Conservation (phyloP, 2,888 invertebrate species). For the Cheilosia vernalis region DNA sequence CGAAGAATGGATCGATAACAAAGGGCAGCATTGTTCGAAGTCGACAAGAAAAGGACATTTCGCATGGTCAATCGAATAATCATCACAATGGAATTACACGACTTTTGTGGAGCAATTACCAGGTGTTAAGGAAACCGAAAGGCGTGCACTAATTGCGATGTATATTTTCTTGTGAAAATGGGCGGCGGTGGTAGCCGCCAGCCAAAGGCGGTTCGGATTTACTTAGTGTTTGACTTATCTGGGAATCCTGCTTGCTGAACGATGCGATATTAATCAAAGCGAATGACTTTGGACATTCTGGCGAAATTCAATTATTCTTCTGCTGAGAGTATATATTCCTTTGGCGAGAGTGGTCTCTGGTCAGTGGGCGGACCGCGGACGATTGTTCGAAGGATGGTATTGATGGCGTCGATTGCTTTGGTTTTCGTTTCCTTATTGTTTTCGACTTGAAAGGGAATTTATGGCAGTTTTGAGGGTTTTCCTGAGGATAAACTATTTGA, state of each 20-base stretch:
- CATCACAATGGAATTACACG: constrained; percentile 68
- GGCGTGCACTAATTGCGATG: constrained; percentile 70
- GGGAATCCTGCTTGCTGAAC: background rate
- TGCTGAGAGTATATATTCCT: background rate
- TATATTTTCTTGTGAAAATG: constrained; percentile 67
- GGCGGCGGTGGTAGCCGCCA: constrained; percentile 38
- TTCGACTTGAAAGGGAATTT: background rate
- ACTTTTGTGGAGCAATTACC: constrained; percentile 75
- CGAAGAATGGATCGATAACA: constrained; percentile 49
- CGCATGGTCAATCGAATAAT: constrained; percentile 61
- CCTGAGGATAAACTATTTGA: no score
- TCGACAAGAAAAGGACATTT: constrained; percentile 62
- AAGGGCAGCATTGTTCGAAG: constrained; percentile 44
- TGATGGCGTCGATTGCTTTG: constrained; percentile 46
- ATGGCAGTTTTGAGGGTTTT: no score
- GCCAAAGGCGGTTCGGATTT: constrained; percentile 9
- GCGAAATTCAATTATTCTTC: constrained; percentile 9
- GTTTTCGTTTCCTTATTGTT: constrained; percentile 3
- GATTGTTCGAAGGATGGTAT: constrained; percentile 2
- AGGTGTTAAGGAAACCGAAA: constrained; percentile 71
- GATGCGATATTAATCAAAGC: constrained; percentile 46
- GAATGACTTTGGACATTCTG: constrained; percentile 30
- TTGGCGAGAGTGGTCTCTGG: background rate
- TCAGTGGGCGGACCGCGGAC: constrained; percentile 14
- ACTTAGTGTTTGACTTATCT: constrained; percentile 17